Conservation (phyloP, 2,113 vertebrate genomes). For the Camelus bactrianus region DNA sequence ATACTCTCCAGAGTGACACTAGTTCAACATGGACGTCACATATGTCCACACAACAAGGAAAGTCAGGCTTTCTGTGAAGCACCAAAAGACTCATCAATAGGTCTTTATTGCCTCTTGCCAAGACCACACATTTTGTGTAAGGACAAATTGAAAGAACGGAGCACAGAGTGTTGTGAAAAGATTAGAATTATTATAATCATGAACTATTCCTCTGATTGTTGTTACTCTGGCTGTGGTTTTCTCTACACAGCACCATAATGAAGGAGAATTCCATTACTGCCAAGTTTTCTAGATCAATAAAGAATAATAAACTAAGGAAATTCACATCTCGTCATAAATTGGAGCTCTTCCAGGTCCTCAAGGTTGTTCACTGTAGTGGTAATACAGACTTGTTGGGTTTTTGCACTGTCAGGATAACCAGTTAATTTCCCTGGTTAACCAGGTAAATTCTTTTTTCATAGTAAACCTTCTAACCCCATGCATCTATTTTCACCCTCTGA, state of each 20-base stretch:
- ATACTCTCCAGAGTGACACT: not conserved
- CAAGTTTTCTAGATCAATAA: constrained; percentile 57
- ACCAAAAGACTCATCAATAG: not conserved
- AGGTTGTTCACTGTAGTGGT: not conserved
- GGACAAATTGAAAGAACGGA: not conserved
- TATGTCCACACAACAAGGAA: not conserved
- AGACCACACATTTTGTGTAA: not conserved
- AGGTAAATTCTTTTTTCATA: not conserved
- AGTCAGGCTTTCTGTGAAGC: not conserved
- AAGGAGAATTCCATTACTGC: not conserved
- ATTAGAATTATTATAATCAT: constrained; percentile 18
- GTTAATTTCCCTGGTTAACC: not conserved
- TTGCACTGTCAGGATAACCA: not conserved
- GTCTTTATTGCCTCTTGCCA: not conserved
- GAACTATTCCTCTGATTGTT: constrained; percentile 19
- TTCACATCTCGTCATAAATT: not conserved
- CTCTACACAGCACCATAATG: not conserved
- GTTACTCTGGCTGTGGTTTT: not conserved
- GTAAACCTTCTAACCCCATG: not conserved
- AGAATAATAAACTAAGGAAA: constrained; percentile 40
- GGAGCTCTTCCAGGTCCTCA: not conserved
- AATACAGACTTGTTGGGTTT: not conserved
- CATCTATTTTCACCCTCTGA: not conserved
- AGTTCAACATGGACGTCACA: not conserved
- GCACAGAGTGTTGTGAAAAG: not conserved